Evolutionary conservation across 2,113 vertebrate species (phyloP).

Genomic region (Paramormyrops kingsleyae): DNA sequence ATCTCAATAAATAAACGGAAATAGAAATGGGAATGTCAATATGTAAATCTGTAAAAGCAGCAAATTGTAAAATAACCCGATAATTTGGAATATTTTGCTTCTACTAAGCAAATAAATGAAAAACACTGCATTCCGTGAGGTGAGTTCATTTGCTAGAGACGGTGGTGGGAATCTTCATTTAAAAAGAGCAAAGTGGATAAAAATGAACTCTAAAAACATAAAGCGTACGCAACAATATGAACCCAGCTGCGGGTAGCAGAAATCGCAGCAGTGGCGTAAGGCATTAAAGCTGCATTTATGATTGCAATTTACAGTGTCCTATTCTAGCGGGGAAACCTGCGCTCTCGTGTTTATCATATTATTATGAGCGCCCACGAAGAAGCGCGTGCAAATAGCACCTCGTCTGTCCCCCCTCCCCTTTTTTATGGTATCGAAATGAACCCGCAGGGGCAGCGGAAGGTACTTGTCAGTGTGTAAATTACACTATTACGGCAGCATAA

Average conservation of each 20-base stretch:
- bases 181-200: constrained; percentile 1
- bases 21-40: neutral
- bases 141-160: neutral
- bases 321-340: neutral
- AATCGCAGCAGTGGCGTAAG: neutral
- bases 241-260: neutral
- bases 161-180: neutral
- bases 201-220: constrained; percentile 5
- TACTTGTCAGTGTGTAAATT: constrained; percentile 2
- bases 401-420: neutral
- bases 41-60: neutral
- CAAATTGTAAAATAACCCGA: neutral
- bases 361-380: neutral
- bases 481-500: constrained; percentile 1
- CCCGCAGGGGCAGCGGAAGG: neutral
- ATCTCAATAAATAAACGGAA: neutral
- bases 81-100: neutral
- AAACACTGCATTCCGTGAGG: neutral
- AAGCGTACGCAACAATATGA: neutral
- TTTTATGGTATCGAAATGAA: constrained; percentile 1
- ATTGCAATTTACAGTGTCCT: neutral
- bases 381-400: neutral
- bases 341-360: neutral
- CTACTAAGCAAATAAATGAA: neutral
- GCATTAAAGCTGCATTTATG: neutral